These are phyloP conservation scores for Thymelicus acteon DNA, from an alignment of 2,888 invertebrate species.

Conservation along the genomic window DNA sequence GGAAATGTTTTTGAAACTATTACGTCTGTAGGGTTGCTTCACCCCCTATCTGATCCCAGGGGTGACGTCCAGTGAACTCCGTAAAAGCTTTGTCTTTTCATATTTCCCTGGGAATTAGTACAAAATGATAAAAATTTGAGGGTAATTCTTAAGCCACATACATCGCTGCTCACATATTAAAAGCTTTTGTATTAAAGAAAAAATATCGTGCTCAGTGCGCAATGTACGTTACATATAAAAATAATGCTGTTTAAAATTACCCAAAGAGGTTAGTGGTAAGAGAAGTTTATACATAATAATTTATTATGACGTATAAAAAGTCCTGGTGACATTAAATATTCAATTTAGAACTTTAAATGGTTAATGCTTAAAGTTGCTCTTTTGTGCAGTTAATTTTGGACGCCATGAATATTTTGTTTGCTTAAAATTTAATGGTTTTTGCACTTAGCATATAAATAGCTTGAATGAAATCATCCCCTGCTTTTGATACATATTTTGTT, in stretches of 20 bases:
- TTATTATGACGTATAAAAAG: constrained; percentile 25
- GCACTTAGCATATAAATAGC: constrained; percentile 9
- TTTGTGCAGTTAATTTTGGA: constrained; percentile 19
- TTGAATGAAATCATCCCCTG: background rate
- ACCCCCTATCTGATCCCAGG: constrained; percentile 39
- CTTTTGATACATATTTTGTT: background rate
- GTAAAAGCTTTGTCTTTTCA: constrained; percentile 50
- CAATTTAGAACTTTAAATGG: constrained; percentile 33
- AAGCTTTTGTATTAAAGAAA: background rate
- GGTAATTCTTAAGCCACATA: background rate
- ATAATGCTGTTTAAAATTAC: no score
- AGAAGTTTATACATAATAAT: constrained; percentile 24
- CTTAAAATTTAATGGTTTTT: constrained; percentile 5
- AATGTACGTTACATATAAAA: background rate
- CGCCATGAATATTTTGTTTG: constrained; percentile 17
- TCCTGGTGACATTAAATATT: constrained; percentile 28
- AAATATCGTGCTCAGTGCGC: background rate
- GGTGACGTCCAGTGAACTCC: constrained; percentile 45
- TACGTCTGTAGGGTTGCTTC: constrained; percentile 21
- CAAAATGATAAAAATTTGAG: background rate
- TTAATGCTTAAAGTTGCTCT: constrained; percentile 12
- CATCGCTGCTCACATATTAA: constrained; percentile 5
- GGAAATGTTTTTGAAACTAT: constrained; percentile 27
- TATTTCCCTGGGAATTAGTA: constrained; percentile 43
- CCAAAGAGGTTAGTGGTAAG: background rate